Evolutionary conservation across 2,113 vertebrate species (phyloP).

Genomic region (Ctenodactylus gundi): DNA sequence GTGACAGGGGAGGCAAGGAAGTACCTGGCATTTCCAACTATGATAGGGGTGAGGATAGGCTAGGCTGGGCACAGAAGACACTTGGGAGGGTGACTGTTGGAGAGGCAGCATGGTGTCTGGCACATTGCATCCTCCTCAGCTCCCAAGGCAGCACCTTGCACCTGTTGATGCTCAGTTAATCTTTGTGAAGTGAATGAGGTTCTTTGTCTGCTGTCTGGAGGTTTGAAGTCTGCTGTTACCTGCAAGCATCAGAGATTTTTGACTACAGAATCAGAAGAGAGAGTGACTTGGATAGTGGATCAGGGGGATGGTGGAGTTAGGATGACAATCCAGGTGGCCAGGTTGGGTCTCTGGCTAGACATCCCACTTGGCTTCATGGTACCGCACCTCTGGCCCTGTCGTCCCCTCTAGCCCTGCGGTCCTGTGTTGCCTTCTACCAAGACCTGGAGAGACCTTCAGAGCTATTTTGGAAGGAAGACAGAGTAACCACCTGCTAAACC

Average conservation of each 20-base stretch:
- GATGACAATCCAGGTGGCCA: background rate
- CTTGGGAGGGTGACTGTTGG: fast-evolving
- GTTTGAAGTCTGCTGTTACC: background rate
- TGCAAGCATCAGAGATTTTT: background rate
- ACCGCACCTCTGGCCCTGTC: no score
- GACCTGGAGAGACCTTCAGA: background rate
- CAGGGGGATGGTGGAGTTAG: background rate
- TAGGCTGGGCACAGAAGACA: background rate
- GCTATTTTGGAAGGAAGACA: background rate
- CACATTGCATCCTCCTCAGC: fast-evolving
- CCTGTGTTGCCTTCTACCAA: background rate
- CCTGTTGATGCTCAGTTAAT: background rate
- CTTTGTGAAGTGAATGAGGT: background rate
- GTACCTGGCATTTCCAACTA: background rate
- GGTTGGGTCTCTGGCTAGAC: background rate
- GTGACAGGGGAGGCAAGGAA: background rate
- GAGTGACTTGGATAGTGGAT: background rate
- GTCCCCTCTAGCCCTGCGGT: background rate
- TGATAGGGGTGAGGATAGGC: no score
- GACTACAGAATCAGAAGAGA: background rate
- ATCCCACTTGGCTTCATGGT: background rate
- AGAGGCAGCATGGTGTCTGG: background rate
- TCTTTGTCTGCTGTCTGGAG: background rate
- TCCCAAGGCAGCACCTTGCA: background rate
- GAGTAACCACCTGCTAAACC: background rate